A percentile compares a stretch with the other conserved stretches of the same genome.
phyloP scores from a whole-genome alignment of 2,888 invertebrate species.

The Drosophila hamatofila region DNA sequence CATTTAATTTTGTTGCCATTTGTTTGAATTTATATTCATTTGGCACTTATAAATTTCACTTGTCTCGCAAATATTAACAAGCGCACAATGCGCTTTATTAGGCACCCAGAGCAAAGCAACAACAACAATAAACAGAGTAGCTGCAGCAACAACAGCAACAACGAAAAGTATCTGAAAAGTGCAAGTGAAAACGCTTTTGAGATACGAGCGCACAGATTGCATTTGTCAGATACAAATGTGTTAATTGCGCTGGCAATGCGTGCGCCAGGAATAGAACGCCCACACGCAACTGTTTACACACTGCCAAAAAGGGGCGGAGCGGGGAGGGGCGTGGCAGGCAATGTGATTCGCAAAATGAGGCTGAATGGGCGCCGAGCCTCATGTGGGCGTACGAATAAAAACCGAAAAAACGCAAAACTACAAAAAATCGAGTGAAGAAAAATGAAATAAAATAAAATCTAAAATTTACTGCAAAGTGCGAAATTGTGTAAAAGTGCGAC shows the following conservation, averaged over 20 bases:
- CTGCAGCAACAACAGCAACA: neutral
- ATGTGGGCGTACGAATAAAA: conserved; percentile 61
- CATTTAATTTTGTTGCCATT: conserved; percentile 10
- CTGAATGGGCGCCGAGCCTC: conserved; percentile 51
- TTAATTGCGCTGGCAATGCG: conserved; percentile 74
- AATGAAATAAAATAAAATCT: conserved; percentile 11
- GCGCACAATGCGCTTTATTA: conserved; percentile 43
- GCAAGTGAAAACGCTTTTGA: conserved; percentile 41
- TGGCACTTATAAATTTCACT: conserved; percentile 47
- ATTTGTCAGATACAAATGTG: conserved; percentile 82
- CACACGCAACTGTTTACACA: conserved; percentile 70
- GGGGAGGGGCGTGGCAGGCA: neutral
- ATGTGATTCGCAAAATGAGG: conserved; percentile 1
- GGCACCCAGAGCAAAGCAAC: conserved; percentile 14
- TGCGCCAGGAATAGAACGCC: conserved; percentile 81
- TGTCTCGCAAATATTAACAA: conserved; percentile 56
- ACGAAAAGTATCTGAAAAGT: conserved; percentile 31
- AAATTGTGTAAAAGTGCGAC: conserved; percentile 75
- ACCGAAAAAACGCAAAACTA: conserved; percentile 2
- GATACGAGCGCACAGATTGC: conserved; percentile 69
- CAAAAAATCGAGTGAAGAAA: neutral
- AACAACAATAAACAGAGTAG: neutral
- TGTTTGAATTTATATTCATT: conserved; percentile 30
- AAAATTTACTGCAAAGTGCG: conserved; percentile 61
- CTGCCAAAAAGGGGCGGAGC: neutral